Evolutionary conservation across 2,113 vertebrate genomes (phyloP).

Genomic region (Mus spicilegus): DNA sequence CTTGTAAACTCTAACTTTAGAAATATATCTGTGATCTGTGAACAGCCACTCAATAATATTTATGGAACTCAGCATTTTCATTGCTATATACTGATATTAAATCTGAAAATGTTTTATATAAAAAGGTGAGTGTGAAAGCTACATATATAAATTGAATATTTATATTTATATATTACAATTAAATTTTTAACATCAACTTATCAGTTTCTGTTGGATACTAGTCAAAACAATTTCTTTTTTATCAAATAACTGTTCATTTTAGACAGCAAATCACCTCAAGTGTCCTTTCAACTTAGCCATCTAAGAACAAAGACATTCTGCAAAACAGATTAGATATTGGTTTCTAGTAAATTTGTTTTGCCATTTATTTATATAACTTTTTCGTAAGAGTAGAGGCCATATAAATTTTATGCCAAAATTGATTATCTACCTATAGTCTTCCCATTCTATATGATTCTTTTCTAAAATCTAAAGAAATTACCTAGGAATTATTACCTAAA

Average conservation of each 20-base stretch:
- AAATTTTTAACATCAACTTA: conserved; percentile 16
- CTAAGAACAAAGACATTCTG: not conserved
- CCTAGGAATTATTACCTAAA: not conserved
- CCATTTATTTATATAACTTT: not conserved
- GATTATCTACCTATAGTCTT: not conserved
- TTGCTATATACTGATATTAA: not conserved
- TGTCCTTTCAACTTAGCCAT: not conserved
- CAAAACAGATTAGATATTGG: conserved; percentile 10
- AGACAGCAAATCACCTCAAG: not conserved
- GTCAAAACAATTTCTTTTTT: not conserved
- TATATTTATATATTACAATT: not conserved
- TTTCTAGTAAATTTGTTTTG: conserved; percentile 36
- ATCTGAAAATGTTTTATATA: not conserved
- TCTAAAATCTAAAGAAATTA: not conserved
- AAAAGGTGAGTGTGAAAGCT: not conserved
- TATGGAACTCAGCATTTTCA: not conserved
- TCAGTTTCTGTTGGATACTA: not conserved
- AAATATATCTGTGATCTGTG: not conserved
- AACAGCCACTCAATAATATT: not conserved
- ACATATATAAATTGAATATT: not conserved
- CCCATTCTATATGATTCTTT: not conserved
- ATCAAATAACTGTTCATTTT: not conserved
- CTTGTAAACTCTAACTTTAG: not conserved
- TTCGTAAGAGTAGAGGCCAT: not conserved
- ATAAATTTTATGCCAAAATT: not conserved